A percentile compares a stretch with the other conserved stretches of the same genome.
Evolutionary conservation across 2,797 vertebrate genomes (phyloP).

Genomic region (Thripadectes ignobilis): DNA sequence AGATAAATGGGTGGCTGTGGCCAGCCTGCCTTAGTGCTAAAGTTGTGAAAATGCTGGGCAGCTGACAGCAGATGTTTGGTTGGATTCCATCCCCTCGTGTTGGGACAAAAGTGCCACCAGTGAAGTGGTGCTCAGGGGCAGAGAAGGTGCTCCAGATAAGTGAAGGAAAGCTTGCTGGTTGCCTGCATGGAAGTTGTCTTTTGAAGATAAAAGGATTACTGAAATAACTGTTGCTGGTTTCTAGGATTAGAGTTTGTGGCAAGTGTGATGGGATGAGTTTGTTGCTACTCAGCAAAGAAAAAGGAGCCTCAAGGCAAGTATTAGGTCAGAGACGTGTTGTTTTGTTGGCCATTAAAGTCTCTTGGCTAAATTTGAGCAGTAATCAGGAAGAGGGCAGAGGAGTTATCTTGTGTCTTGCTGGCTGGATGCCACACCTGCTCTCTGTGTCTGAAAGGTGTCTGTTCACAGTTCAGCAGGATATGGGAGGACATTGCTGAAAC

Average conservation of each 20-base stretch:
- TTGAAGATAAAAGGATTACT: constrained; percentile 3
- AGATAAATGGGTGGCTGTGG: not conserved
- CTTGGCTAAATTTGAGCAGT: not conserved
- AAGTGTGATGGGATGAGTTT: not conserved
- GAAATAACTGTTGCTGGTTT: not conserved
- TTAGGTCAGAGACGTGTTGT: not conserved
- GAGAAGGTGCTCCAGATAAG: not conserved
- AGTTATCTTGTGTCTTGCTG: constrained; percentile 18
- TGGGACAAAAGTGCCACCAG: not conserved
- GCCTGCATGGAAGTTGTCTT: not conserved
- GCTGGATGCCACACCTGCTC: not conserved
- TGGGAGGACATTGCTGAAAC: not conserved
- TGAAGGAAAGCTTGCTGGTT: not conserved
- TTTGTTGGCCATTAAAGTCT: not conserved
- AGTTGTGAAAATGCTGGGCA: not conserved
- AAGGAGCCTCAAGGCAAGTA: not conserved
- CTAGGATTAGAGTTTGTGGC: not conserved
- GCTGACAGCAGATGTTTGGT: not conserved
- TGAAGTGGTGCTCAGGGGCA: not conserved
- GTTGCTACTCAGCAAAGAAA: not conserved
- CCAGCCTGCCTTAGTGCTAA: not conserved
- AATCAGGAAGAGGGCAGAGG: not conserved
- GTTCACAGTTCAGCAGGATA: constrained; percentile 6
- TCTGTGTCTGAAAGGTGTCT: not conserved
- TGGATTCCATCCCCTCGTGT: not conserved